Evolutionary conservation across 2,888 invertebrate genomes (phyloP).

Genomic region (Drosophila monieri): DNA sequence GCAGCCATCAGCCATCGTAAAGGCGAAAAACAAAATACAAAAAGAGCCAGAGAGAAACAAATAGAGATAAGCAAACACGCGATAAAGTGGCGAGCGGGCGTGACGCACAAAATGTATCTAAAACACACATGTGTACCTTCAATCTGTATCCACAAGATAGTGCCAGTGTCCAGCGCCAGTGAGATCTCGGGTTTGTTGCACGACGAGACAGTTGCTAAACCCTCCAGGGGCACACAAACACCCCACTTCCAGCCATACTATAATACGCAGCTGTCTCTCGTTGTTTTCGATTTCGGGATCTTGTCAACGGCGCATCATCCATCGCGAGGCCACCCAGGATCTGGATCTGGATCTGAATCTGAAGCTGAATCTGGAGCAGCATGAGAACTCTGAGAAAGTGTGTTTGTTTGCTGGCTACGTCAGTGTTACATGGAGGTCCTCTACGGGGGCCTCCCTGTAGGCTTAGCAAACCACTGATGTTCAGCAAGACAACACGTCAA

Average conservation of each 20-base stretch:
- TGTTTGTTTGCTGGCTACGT: slow-evolving; percentile 80
- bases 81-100: slow-evolving; percentile 56
- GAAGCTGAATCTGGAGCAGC: slow-evolving; percentile 6
- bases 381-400: slow-evolving; percentile 69
- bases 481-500: slow-evolving; percentile 78
- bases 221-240: slow-evolving; percentile 5
- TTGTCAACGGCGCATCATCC: slow-evolving; percentile 73
- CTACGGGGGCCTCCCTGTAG: slow-evolving; percentile 39
- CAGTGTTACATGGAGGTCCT: slow-evolving; percentile 64
- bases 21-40: slow-evolving; percentile 29
- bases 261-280: slow-evolving; percentile 82
- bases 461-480: slow-evolving; percentile 69
- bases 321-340: slow-evolving; percentile 17
- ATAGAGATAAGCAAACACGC: slow-evolving; percentile 62
- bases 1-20: slow-evolving; percentile 6
- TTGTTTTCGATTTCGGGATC: slow-evolving; percentile 84
- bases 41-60: slow-evolving; percentile 54
- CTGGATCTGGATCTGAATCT: slow-evolving; percentile 10
- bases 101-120: slow-evolving; percentile 60
- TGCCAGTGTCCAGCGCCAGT: slow-evolving; percentile 41
- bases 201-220: slow-evolving; percentile 81
- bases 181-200: slow-evolving; percentile 84
- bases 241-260: slow-evolving; percentile 9
- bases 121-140: slow-evolving; percentile 17
- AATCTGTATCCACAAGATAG: slow-evolving; percentile 20